Evolutionary conservation across 1,140 invertebrate genomes (phyloP), one percentile per base, ranked within the genome.

Genomic region (Magallana gigas): DNA sequence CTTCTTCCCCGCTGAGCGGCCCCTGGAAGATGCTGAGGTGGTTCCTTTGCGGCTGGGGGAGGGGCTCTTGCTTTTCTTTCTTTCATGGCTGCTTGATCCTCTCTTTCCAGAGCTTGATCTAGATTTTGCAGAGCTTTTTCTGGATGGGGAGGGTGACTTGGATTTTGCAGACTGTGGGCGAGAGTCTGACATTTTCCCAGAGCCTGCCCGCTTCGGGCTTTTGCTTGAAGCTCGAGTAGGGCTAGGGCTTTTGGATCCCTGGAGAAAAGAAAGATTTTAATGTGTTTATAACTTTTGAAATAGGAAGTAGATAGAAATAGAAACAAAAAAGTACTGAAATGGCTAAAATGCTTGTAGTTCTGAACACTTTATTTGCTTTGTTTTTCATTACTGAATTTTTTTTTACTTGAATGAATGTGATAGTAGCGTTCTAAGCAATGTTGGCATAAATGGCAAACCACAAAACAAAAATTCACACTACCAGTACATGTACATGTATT

Each of bases 121-220:
- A 12, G 62, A 71, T 60, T 87, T 87, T n/a, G 62, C 87, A 5
- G 83, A 84, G 14, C 62, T 29, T 36, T 84, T 84, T 84, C 81
- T 83, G 9, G 86, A 76, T 18, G 83, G 83, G 23, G 83, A 84
- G 1, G 83, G 59, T 8, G 83, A 84, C n/a, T 84, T 84, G 59
- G 83, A 84, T 62, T 60, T 84, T 9, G 57, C 56, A 58, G 81
- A 83, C 48, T 57, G 57, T n/a, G 81, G 81, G 5, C 81, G 48
- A 23, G 81, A 83, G 57, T 83, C 81, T 4, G 81, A 83, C 81
- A 83, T 83, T 29, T 87, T 83, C n/a, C 60, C 62, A 29, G 86
- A 84, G 3, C 62, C 48, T 36, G 60, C 60, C 83, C 86, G 68
- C 48, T 58, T 76, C 58, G 86, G 86, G n/a, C 81, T 84, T 48